Percentiles rank a stretch among this genome's conserved stretches.
Conservation (phyloP, 2,113 vertebrate genomes). For the Grus americana region DNA sequence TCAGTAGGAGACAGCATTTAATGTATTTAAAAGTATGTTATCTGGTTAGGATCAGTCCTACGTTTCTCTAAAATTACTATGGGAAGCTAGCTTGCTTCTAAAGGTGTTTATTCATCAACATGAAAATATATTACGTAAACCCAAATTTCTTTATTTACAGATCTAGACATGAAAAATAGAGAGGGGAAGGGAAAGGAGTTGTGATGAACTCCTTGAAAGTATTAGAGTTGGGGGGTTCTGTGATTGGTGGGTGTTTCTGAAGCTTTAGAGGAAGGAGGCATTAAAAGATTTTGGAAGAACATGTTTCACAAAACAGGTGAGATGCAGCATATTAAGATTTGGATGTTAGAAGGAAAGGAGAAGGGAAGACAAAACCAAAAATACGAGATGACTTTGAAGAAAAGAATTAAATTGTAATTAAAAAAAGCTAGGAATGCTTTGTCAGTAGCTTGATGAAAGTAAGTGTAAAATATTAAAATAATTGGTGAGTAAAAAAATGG, state of each 20-base stretch:
- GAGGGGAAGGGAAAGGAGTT: not conserved
- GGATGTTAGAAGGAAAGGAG: not conserved
- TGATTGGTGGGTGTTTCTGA: not conserved
- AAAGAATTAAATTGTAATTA: not conserved
- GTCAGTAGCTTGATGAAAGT: not conserved
- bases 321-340: not conserved
- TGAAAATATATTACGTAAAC: not conserved
- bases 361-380: not conserved
- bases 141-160: not conserved
- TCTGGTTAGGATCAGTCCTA: constrained; percentile 1
- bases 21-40: not conserved
- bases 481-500: not conserved
- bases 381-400: not conserved
- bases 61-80: not conserved
- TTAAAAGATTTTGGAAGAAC: not conserved
- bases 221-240: not conserved
- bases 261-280: not conserved
- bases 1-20: not conserved
- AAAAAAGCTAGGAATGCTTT: not conserved
- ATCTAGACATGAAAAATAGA: not conserved
- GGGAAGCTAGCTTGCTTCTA: not conserved
- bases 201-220: not conserved
- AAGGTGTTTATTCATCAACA: constrained; percentile 1
- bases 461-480: not conserved
- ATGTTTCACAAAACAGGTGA: not conserved